Conservation (phyloP, 2,797 vertebrate genomes). For the Merluccius polli region DNA sequence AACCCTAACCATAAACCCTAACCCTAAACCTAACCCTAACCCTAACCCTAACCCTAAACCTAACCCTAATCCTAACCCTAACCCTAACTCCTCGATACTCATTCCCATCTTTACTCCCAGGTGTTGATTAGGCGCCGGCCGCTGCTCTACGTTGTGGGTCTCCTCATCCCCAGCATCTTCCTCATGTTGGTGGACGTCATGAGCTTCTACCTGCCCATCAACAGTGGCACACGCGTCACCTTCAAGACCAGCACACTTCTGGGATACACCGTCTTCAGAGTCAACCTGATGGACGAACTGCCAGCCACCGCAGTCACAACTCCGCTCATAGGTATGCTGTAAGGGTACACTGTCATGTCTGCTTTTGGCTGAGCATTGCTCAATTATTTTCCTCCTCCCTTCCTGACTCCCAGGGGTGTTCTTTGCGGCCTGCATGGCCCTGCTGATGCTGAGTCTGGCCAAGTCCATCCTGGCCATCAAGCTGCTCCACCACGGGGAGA, state of each 20-base stretch:
- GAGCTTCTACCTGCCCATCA: conserved; percentile 82
- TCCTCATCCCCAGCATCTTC: conserved; percentile 79
- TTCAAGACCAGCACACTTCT: conserved; percentile 84
- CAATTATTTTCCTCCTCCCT: neutral
- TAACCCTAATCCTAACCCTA: neutral
- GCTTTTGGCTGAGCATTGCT: neutral
- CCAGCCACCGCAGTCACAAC: conserved; percentile 69
- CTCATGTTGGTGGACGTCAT: conserved; percentile 84
- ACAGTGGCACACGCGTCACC: conserved; percentile 76
- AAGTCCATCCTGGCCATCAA: conserved; percentile 83
- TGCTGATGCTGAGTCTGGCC: conserved; percentile 82
- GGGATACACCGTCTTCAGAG: conserved; percentile 83
- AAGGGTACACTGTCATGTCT: neutral
- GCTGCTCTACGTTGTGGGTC: conserved; percentile 78
- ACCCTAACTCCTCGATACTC: neutral
- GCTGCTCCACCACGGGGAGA: conserved; percentile 73
- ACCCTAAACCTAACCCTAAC: neutral
- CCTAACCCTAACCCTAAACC: neutral
- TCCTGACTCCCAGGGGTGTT: conserved; percentile 70
- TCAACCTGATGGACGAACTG: conserved; percentile 80
- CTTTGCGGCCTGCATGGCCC: conserved; percentile 80
- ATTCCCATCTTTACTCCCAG: conserved; percentile 44
- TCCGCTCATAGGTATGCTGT: conserved; percentile 76
- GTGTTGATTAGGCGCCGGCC: conserved; percentile 82
- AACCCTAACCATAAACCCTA: no score